Percentiles rank a stretch among this genome's conserved stretches.
These are phyloP conservation scores for Beris chalybata DNA, from an alignment of 2,888 invertebrate genomes.

Conservation along the genomic window DNA sequence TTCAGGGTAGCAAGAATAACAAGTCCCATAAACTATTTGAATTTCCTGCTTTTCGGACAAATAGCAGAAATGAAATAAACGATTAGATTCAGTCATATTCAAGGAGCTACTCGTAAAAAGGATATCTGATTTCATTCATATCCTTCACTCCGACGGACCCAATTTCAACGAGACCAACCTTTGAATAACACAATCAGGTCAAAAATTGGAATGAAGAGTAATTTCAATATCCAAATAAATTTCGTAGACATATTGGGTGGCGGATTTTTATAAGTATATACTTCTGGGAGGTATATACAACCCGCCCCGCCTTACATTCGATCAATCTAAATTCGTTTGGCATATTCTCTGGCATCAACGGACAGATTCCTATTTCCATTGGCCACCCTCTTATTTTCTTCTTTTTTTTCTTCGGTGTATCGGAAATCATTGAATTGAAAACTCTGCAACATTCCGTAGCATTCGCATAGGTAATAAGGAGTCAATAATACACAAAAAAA, in stretches of 20 bases:
- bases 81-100: too few species aligned
- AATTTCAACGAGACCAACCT: too few species aligned
- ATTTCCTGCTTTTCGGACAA: too few species aligned
- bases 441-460: slow-evolving; percentile 34
- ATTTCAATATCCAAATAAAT: slow-evolving; percentile 28
- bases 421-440: slow-evolving; percentile 35
- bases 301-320: not conserved
- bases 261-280: too few species aligned
- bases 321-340: slow-evolving; percentile 17
- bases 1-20: too few species aligned
- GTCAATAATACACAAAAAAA: slow-evolving; percentile 34
- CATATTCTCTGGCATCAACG: slow-evolving; percentile 5
- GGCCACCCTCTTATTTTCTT: slow-evolving; percentile 1
- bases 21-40: too few species aligned
- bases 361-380: not conserved
- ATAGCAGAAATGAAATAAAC: too few species aligned
- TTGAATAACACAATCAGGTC: too few species aligned
- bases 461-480: slow-evolving; percentile 35
- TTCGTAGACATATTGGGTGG: slow-evolving; percentile 1
- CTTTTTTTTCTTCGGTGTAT: slow-evolving; percentile 6
- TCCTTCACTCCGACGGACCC: too few species aligned
- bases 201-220: not conserved
- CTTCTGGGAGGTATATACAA: not conserved
- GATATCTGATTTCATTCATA: too few species aligned
- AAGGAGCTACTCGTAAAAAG: too few species aligned